Percentiles rank a stretch among this genome's conserved stretches.
Evolutionary conservation across 2,888 invertebrate species (phyloP).

Genomic region (Julus scanicus): DNA sequence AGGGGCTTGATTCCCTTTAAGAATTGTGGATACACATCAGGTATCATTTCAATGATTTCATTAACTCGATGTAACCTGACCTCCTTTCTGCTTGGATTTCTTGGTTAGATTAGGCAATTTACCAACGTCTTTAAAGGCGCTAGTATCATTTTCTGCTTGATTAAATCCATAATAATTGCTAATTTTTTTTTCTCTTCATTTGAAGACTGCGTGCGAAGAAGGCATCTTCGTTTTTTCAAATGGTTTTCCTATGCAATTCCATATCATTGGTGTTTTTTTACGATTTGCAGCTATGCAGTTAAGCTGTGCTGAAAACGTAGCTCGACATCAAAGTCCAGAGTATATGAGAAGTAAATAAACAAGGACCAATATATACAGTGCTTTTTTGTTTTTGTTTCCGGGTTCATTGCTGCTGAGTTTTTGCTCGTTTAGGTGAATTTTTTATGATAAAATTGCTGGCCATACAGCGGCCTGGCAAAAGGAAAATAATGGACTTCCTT

Average conservation of each 20-base stretch:
- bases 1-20: not conserved
- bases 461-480: not conserved
- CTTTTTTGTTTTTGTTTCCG: not conserved
- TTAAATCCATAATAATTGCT: conserved; percentile 28
- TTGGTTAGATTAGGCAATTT: not conserved
- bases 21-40: not conserved
- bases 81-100: not conserved
- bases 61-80: not conserved
- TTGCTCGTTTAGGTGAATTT: not conserved
- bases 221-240: not conserved
- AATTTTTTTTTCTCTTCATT: not conserved
- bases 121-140: not conserved
- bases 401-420: conserved; percentile 14
- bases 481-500: not conserved
- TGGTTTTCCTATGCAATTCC: not conserved
- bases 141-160: not conserved
- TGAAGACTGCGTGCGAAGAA: not conserved
- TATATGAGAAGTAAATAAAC: not conserved
- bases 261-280: not conserved
- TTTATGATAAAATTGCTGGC: not conserved
- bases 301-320: not conserved
- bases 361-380: not conserved
- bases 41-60: not conserved
- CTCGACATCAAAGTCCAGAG: not conserved
- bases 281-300: not conserved